Base-by-base conservation (phyloP, 2,888 invertebrate genomes). In the Galeopsomyia nigrocyanea region DNA sequence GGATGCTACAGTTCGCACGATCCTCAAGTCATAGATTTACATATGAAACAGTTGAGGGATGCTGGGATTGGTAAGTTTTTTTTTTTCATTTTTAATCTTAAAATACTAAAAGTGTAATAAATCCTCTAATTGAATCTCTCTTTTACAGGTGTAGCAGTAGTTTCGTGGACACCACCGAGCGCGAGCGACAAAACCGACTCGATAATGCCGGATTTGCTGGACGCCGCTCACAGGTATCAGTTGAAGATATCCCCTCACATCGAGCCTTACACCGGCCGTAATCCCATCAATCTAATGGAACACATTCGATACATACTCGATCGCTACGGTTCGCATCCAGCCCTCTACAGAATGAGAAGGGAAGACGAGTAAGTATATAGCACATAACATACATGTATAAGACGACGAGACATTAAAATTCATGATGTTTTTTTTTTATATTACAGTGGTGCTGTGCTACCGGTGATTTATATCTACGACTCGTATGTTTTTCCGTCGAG, bases 391-490 rank as follows among this genome's bases (percentile, higher is more conserved):
- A 7, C 7, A 31, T 31, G 7, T 31, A 7, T 7, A 31, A 31
- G 7, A 5, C 31, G 3, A 31, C n/a, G n/a, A n/a, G n/a, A n/a
- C n/a, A n/a, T n/a, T n/a, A n/a, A n/a, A n/a, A 31, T 31, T 31
- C 7, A 5, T 31, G 31, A 5, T 31, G 3, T 31, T 31, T 10
- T 39, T 10, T 39, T 3, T 39, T 39, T 3, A 1, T 39, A 1
- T 39, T 39, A 10, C 74, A 83, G 83, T 53, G 82, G 81, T 5
- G 82, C 82, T 46, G 78, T 83, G 67, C 76, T 89, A 60, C 92
- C 92, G n/a, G 86, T 92, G 47, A 88, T 90, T 79, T 92, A 92
- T 80, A 87, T 92, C 21, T 91, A 91, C 81, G 91, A 92, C 81
- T 91, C 91, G 0, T 91, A 91, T 78, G 88, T 88, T 66, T 87